phyloP scores from a whole-genome alignment of 2,113 vertebrate species.

The Pedionomus torquatus region DNA sequence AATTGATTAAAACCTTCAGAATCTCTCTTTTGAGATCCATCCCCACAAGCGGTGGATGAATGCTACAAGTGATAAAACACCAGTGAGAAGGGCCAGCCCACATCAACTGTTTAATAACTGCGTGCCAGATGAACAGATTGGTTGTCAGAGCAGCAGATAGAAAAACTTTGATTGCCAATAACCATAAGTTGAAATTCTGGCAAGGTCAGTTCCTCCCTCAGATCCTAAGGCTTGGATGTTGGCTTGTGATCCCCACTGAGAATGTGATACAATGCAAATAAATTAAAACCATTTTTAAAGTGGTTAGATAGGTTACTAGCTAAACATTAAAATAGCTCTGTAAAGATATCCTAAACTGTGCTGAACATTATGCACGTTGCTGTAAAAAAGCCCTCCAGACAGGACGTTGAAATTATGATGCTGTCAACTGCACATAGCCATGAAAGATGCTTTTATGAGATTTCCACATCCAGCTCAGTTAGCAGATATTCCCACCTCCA shows the following conservation, averaged over 20 bases:
- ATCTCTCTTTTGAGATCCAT: background rate
- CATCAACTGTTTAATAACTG: background rate
- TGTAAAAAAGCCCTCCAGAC: background rate
- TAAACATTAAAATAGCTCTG: background rate
- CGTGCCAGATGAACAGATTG: background rate
- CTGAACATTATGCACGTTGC: background rate
- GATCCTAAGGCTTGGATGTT: background rate
- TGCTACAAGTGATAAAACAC: background rate
- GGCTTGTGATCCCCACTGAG: background rate
- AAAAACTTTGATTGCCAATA: background rate
- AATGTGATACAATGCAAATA: background rate
- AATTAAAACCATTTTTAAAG: background rate
- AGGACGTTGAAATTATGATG: background rate
- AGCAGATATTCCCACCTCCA: background rate
- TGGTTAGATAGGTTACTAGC: background rate
- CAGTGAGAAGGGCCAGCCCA: background rate
- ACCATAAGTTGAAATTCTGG: background rate
- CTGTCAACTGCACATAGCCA: background rate
- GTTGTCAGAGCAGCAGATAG: background rate
- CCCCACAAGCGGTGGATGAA: background rate
- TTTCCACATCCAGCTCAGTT: background rate
- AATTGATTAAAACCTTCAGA: constrained; percentile 24
- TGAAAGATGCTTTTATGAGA: background rate
- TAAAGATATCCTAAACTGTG: background rate
- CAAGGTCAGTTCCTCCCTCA: background rate